Percentiles rank a stretch among this genome's conserved stretches.
Conservation (phyloP, 2,888 invertebrate species). For the Coleophora flavipennella region DNA sequence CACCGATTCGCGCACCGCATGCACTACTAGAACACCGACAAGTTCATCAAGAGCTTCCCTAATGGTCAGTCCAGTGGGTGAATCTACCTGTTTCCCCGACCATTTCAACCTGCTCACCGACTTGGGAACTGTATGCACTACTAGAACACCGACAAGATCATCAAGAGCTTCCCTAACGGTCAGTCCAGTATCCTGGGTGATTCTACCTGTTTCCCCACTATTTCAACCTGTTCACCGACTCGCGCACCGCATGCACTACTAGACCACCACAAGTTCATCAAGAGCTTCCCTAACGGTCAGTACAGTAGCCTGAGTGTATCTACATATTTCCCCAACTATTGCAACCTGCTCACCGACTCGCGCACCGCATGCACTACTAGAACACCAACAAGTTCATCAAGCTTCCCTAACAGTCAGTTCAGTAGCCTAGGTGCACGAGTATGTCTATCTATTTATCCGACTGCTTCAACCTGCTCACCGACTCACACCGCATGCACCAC, state of each 20-base stretch:
- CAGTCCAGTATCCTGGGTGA: no score
- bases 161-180: slow-evolving; percentile 59
- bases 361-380: slow-evolving; percentile 57
- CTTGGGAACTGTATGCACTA: slow-evolving; percentile 56
- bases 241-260: slow-evolving; percentile 57
- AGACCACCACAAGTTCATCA: slow-evolving; percentile 53
- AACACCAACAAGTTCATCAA: slow-evolving; percentile 54
- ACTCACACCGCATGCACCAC: slow-evolving; percentile 55
- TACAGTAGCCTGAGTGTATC: not conserved
- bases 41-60: slow-evolving; percentile 55
- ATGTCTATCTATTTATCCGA: no score
- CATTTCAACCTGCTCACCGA: slow-evolving; percentile 58
- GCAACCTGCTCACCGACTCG: slow-evolving; percentile 53
- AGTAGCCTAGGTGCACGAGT: no score
- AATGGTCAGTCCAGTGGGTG: slow-evolving; percentile 30
- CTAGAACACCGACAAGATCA: slow-evolving; percentile 51
- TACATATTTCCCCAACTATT: slow-evolving; percentile 21
- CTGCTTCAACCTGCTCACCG: slow-evolving; percentile 55
- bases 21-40: slow-evolving; percentile 55
- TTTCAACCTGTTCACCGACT: slow-evolving; percentile 52
- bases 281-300: slow-evolving; percentile 53
- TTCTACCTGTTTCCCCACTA: no score
- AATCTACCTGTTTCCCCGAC: not conserved
- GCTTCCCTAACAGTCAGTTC: slow-evolving; percentile 49
- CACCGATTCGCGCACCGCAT: slow-evolving; percentile 49